These are phyloP conservation scores for Pollenia amentaria DNA, from an alignment of 2,888 invertebrate genomes.

Conservation along the genomic window DNA sequence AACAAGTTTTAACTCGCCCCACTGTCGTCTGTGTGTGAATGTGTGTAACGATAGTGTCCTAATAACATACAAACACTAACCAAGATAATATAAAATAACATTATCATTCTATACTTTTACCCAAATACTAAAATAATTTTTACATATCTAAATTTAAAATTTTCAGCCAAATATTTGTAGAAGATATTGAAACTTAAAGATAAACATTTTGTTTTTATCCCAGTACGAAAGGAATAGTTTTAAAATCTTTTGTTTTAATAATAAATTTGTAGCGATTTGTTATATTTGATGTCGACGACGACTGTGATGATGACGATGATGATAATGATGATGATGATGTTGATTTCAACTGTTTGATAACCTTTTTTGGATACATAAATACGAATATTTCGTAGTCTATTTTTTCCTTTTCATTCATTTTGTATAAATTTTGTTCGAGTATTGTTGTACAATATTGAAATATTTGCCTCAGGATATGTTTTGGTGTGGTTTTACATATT, in stretches of 20 bases:
- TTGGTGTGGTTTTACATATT: slow-evolving; percentile 70
- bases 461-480: slow-evolving; percentile 66
- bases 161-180: neutral
- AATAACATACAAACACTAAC: slow-evolving; percentile 37
- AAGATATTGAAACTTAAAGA: neutral
- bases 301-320: slow-evolving; percentile 23
- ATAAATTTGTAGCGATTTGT: slow-evolving; percentile 70
- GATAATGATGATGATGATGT: slow-evolving; percentile 42
- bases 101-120: slow-evolving; percentile 39
- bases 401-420: slow-evolving; percentile 18
- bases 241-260: slow-evolving; percentile 65
- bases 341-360: slow-evolving; percentile 72
- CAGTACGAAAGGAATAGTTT: slow-evolving; percentile 7
- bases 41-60: slow-evolving; percentile 21
- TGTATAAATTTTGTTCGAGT: neutral
- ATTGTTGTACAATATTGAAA: slow-evolving; percentile 60
- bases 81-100: slow-evolving; percentile 26
- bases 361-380: slow-evolving; percentile 50
- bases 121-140: neutral
- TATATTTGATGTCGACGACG: slow-evolving; percentile 55
- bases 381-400: slow-evolving; percentile 15
- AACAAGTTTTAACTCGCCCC: too few species aligned
- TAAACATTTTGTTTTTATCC: slow-evolving; percentile 18
- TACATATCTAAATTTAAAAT: neutral
- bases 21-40: too few species aligned